Evolutionary conservation across 2,888 invertebrate species (phyloP).

Genomic region (Hecatera dysodea): DNA sequence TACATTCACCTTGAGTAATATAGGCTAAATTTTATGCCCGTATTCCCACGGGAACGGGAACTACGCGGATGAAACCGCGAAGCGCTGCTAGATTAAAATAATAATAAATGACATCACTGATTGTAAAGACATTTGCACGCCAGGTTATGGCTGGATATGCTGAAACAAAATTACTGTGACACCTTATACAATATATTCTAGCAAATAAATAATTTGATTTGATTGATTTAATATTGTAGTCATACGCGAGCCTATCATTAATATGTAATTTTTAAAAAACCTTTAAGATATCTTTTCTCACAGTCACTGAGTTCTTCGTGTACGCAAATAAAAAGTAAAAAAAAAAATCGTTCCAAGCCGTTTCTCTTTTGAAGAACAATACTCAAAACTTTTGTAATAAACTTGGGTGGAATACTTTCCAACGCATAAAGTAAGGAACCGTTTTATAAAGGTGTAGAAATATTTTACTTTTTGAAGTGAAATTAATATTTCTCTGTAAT

Average conservation of each 20-base stretch:
- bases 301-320: background rate
- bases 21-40: too few species aligned
- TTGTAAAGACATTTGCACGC: too few species aligned
- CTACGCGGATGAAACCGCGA: too few species aligned
- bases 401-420: slow-evolving; percentile 17
- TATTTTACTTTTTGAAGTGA: slow-evolving; percentile 33
- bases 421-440: slow-evolving; percentile 20
- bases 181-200: too few species aligned
- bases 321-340: background rate
- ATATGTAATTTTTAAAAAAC: background rate
- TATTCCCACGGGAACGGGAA: too few species aligned
- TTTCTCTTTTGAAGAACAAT: slow-evolving; percentile 30
- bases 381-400: slow-evolving; percentile 42
- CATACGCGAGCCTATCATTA: background rate
- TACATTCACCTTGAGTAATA: too few species aligned
- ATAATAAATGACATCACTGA: too few species aligned
- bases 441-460: slow-evolving; percentile 18
- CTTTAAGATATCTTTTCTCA: background rate
- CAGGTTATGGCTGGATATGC: too few species aligned
- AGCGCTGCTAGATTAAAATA: too few species aligned
- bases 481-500: slow-evolving; percentile 10
- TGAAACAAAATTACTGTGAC: too few species aligned
- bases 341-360: background rate
- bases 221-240: too few species aligned
- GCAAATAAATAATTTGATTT: too few species aligned